phyloP scores from a whole-genome alignment of 2,888 invertebrate genomes.

The Mythimna impura region DNA sequence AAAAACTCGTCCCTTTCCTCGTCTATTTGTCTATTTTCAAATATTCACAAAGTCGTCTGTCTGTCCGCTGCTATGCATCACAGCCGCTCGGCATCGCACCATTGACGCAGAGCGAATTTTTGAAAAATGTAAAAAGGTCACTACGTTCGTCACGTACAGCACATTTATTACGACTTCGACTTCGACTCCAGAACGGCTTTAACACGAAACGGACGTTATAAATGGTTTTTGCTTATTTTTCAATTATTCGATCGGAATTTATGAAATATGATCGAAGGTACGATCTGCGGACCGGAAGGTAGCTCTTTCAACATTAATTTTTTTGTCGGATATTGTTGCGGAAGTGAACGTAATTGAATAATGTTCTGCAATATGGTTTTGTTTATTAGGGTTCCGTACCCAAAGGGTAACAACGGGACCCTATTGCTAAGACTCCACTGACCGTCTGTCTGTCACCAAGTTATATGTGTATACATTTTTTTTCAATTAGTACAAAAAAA shows the following conservation, averaged over 20 bases:
- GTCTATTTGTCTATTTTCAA: conserved; percentile 38
- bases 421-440: no score
- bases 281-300: conserved; percentile 34
- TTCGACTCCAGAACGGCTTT: conserved; percentile 73
- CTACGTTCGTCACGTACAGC: conserved; percentile 83
- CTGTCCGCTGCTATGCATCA: conserved; percentile 73
- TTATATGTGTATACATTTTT: no score
- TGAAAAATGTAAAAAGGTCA: conserved; percentile 90
- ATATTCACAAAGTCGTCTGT: conserved; percentile 64
- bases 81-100: conserved; percentile 58
- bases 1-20: background rate
- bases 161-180: conserved; percentile 86
- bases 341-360: conserved; percentile 42
- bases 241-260: conserved; percentile 71
- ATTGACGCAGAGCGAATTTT: conserved; percentile 87
- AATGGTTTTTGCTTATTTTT: conserved; percentile 76
- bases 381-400: background rate
- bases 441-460: no score
- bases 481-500: no score
- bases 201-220: conserved; percentile 73
- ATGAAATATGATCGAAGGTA: conserved; percentile 62
- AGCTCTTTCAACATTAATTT: conserved; percentile 49
- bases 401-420: no score
- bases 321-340: conserved; percentile 38
- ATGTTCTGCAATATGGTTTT: conserved; percentile 33